phyloP scores from a whole-genome alignment of 2,113 vertebrate genomes.

The Microcebus lehilahytsara region DNA sequence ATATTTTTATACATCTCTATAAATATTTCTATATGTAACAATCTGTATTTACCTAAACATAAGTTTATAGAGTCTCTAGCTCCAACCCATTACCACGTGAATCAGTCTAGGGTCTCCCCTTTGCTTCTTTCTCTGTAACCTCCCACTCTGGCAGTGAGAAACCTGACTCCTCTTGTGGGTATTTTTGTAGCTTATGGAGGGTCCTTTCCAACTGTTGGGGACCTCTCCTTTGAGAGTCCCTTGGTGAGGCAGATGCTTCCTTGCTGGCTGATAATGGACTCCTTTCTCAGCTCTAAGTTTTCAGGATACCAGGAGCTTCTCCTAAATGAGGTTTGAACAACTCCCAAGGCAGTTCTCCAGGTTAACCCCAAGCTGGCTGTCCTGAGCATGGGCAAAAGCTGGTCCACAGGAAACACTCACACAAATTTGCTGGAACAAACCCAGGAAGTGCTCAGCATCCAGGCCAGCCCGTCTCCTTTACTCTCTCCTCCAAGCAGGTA shows the following conservation, averaged over 20 bases:
- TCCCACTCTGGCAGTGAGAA: background rate
- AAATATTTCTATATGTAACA: background rate
- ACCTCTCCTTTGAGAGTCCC: background rate
- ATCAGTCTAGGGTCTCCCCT: background rate
- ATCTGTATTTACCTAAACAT: background rate
- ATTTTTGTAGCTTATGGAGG: background rate
- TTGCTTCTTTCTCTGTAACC: background rate
- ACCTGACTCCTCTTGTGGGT: background rate
- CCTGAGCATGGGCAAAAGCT: background rate
- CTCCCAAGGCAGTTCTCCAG: background rate
- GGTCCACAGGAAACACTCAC: background rate
- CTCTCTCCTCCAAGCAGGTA: background rate
- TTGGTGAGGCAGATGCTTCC: background rate
- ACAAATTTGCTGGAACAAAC: background rate
- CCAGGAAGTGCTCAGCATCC: background rate
- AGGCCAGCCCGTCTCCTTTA: too few relatives aligned
- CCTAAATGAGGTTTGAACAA: background rate
- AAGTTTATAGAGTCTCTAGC: background rate
- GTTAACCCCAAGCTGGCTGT: background rate
- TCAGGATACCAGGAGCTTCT: background rate
- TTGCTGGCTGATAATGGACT: background rate
- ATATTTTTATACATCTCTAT: background rate
- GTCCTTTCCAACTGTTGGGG: background rate
- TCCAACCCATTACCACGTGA: background rate
- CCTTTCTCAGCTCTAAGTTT: background rate